Base-by-base conservation (phyloP, 2,797 vertebrate genomes). In the Gambusia yucatana region DNA sequence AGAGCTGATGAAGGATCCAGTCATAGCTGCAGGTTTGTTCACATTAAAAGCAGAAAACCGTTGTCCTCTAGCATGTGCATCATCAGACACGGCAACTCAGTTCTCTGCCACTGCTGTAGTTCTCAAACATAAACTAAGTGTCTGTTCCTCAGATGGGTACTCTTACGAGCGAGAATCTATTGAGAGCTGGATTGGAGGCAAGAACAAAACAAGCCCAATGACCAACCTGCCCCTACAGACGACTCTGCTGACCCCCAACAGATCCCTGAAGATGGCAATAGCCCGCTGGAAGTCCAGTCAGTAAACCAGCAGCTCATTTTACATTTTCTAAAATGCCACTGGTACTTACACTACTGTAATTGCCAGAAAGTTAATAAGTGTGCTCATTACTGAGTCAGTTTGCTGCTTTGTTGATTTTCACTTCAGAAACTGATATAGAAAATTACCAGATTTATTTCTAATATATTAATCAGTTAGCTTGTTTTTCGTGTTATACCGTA, bases 131-230 rank as follows among this genome's bases (percentile, higher is more conserved):
- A 8, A 70, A 46, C 14, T 16, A 11, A 13, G 48, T 57, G 11
- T 78, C 47, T 79, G 0, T 30, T 82, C 84, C 91, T 89, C 86
- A 98, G 98, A 98, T 87, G 97, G 97, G 22, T 98, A 96, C 84
- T 99, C 97, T 36, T 99, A 97, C 30, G 97, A 98, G 92, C 95
- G 95, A 50, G 95, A 95, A 73, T 97, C 96, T 22, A 96, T 98
- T 11, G 96, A 98, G 91, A 96, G 89, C 9, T 98, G 97, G 98
- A 92, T 98, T 86, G 93, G 85, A 85, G 95, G 81, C 11, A 95
- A 96, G 84, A 97, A 96, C 81, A 96, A 92, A 46, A 96, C 95
- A 11, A 98, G 97, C 82, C 97, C 98, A 63, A 97, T 98, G 98
- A 98, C 96, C 0, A 98, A 98, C 80, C 94, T 98, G 79, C 93